Conservation (phyloP, 2,888 invertebrate genomes). For the Cheilosia grossa region DNA sequence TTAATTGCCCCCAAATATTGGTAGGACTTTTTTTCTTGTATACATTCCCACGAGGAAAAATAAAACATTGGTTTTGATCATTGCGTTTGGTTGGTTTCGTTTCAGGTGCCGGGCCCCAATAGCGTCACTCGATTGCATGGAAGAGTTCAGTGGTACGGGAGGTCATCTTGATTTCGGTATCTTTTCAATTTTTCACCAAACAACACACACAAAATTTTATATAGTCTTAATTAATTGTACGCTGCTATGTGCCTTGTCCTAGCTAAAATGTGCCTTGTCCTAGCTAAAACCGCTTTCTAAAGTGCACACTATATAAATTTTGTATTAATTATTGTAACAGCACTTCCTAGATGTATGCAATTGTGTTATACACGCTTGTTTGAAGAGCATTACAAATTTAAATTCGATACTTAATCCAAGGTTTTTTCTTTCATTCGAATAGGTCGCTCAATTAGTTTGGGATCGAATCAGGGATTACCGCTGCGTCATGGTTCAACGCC, state of each 20-base stretch:
- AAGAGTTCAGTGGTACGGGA: conserved; percentile 92
- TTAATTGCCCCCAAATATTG: conserved; percentile 33
- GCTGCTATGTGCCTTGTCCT: conserved; percentile 30
- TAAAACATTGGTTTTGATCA: conserved; percentile 28
- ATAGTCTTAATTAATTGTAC: conserved; percentile 34
- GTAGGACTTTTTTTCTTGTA: conserved; percentile 19
- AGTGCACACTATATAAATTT: conserved; percentile 14
- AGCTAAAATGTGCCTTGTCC: conserved; percentile 12
- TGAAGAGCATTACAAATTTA: neutral
- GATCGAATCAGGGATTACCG: conserved; percentile 84
- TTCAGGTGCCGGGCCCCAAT: conserved; percentile 95
- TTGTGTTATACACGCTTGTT: conserved; percentile 15
- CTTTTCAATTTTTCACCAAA: conserved; percentile 76
- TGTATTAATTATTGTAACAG: conserved; percentile 12
- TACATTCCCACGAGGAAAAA: neutral
- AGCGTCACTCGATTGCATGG: conserved; percentile 96
- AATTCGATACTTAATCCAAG: conserved; percentile 10
- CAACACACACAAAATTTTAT: conserved; percentile 77
- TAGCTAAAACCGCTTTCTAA: neutral
- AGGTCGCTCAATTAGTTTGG: conserved; percentile 83
- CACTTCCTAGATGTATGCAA: conserved; percentile 10
- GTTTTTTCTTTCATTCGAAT: conserved; percentile 8
- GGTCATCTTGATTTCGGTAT: conserved; percentile 84
- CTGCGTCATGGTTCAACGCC: conserved; percentile 85
- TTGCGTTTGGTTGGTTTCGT: conserved; percentile 60